phyloP scores from a whole-genome alignment of 2,888 invertebrate genomes.

The Callyntrura guangdongensis region DNA sequence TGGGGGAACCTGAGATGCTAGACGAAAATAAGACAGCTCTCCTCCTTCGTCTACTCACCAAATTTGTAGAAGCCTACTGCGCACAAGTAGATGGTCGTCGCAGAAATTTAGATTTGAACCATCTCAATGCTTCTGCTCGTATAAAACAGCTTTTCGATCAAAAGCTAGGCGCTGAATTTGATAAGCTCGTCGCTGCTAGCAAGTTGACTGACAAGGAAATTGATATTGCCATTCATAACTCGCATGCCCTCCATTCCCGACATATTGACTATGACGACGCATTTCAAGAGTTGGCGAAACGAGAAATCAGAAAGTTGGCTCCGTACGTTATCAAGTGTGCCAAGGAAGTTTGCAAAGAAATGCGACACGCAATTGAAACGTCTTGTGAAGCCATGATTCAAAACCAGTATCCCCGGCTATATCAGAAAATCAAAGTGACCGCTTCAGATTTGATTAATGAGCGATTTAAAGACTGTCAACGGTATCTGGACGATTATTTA shows the following conservation, averaged over 20 bases:
- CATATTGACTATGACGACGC: slow-evolving; percentile 47
- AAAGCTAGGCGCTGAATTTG: not conserved
- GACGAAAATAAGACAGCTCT: not conserved
- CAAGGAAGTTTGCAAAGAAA: slow-evolving; percentile 35
- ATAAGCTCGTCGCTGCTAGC: not conserved
- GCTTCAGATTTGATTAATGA: slow-evolving; percentile 28
- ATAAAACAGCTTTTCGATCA: slow-evolving; percentile 41
- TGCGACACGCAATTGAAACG: slow-evolving; percentile 19
- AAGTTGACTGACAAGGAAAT: slow-evolving; percentile 43
- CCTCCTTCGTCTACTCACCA: not conserved
- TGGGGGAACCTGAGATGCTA: not conserved
- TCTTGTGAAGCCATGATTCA: not conserved
- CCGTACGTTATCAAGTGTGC: slow-evolving; percentile 9
- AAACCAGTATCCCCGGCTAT: slow-evolving; percentile 11
- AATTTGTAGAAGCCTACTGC: not conserved
- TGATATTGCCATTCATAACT: slow-evolving; percentile 50
- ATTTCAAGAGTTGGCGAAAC: slow-evolving; percentile 56
- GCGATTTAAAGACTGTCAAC: slow-evolving; percentile 23
- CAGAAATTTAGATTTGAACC: not conserved
- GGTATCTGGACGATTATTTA: slow-evolving; percentile 38
- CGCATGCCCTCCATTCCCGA: slow-evolving; percentile 30
- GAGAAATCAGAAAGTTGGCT: not conserved
- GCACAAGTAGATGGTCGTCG: slow-evolving; percentile 43
- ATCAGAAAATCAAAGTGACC: slow-evolving; percentile 7
- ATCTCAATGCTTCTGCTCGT: slow-evolving; percentile 15